These are phyloP conservation scores for Graptemys geographica DNA, from an alignment of 2,797 vertebrate genomes.

Conservation along the genomic window DNA sequence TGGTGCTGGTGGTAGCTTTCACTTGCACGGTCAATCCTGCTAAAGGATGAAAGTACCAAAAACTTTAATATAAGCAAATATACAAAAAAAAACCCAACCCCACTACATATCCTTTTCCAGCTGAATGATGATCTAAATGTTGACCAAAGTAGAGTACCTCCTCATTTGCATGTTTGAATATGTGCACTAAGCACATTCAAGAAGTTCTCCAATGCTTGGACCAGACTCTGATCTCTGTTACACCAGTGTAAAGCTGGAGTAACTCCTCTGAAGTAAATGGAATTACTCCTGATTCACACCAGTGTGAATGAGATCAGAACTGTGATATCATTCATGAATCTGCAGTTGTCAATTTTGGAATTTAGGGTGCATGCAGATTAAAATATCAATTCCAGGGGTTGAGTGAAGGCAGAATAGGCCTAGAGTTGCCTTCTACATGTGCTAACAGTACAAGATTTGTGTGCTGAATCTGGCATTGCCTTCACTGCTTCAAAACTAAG, in stretches of 20 bases:
- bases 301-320: neutral
- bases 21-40: neutral
- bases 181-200: neutral
- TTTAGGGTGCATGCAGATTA: neutral
- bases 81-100: neutral
- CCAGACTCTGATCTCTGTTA: neutral
- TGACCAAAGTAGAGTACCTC: neutral
- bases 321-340: constrained; percentile 32
- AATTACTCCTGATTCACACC: neutral
- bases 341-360: constrained; percentile 15
- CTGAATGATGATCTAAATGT: neutral
- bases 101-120: neutral
- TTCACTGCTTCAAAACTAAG: constrained; percentile 3
- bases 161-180: neutral
- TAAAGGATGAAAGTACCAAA: constrained; percentile 9
- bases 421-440: neutral
- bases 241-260: neutral
- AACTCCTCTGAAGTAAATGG: neutral
- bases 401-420: neutral
- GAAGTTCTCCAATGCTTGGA: neutral
- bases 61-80: neutral
- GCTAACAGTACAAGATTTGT: neutral
- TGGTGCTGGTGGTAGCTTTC: constrained; percentile 5
- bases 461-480: constrained; percentile 35
- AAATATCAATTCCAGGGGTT: neutral